Base-by-base conservation (phyloP, 2,888 invertebrate species). In the Eristalis arbustorum region DNA sequence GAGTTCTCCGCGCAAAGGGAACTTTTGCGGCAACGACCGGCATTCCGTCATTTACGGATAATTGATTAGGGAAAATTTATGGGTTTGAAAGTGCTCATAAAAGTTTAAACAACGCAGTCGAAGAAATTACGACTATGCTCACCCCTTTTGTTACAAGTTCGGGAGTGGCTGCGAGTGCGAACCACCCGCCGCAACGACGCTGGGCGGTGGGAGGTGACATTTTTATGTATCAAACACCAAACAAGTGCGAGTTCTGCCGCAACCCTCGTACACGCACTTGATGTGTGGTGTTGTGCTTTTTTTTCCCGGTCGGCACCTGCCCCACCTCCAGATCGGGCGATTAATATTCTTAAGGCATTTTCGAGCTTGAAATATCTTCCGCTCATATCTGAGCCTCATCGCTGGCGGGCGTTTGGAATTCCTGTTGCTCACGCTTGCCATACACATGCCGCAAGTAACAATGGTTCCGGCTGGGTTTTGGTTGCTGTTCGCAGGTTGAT, bases 21-120 rank as follows among this genome's bases (percentile, higher is more conserved):
- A 76, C 56, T 64, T 57, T 63, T 77, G 77, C 14, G 69, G 69
- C 56, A 79, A 72, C 34, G 22, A 69, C 63, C 77, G 71, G 61
- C 68, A 73, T 80, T 80, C 37, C 62, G 66, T 80, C 79, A 68
- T 80, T 74, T 72, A 74, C 79, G 79, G 79, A 73, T 80, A 80
- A 80, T 80, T 80, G 79, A 74, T 80, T 74, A 56, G 67, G 22
- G 37, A 28, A 63, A 80, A 74, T 68, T 67, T 74, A 67, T 68
- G 18, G 66, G 18, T 31, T 68, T 68, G 61, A 49, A 62, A 73
- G 66, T 11, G 68, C 67, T 80, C 79, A 74, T 80, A 80, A 80
- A 80, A 73, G 73, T 80, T 68, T 80, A 73, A 73, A 74, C 79
- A 74, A 73, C 34, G 37, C 61, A 62, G 42, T 22, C 14, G 18